Conservation (phyloP, 2,113 vertebrate species). For the Pelobates fuscus region DNA sequence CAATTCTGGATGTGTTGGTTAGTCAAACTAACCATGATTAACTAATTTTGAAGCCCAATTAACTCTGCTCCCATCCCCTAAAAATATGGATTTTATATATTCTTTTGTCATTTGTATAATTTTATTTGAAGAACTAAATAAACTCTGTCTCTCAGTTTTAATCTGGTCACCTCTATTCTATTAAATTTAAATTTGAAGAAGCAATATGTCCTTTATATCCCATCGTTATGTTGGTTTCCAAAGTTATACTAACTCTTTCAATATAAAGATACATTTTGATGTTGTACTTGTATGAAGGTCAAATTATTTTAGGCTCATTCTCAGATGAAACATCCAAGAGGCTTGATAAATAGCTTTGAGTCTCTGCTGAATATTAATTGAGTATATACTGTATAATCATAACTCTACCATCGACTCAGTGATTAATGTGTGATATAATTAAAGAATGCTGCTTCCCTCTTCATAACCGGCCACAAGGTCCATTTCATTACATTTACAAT, state of each 20-base stretch:
- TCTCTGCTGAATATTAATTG: constrained; percentile 29
- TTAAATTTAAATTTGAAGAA: no score
- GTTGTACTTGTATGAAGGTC: constrained; percentile 26
- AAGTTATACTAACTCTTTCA: neutral
- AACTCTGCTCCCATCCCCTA: no score
- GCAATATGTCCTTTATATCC: no score
- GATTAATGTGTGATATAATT: constrained; percentile 30
- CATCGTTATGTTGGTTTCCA: no score
- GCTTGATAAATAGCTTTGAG: constrained; percentile 39
- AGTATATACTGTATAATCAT: constrained; percentile 19
- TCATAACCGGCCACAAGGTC: neutral
- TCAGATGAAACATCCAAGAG: constrained; percentile 21
- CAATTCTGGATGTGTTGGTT: no score
- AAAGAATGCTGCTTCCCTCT: constrained; percentile 14
- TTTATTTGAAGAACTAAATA: no score
- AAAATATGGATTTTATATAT: no score
- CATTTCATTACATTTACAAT: neutral
- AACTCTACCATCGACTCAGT: constrained; percentile 17
- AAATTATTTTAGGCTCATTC: constrained; percentile 15
- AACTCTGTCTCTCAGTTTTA: no score
- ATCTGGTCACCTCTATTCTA: no score
- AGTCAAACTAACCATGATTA: no score
- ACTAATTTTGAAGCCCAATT: no score
- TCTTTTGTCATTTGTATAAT: no score
- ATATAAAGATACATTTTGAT: constrained; percentile 7